Evolutionary conservation across 2,113 vertebrate genomes (phyloP), one percentile per base, ranked within the genome.

Genomic region (Paramormyrops kingsleyae): DNA sequence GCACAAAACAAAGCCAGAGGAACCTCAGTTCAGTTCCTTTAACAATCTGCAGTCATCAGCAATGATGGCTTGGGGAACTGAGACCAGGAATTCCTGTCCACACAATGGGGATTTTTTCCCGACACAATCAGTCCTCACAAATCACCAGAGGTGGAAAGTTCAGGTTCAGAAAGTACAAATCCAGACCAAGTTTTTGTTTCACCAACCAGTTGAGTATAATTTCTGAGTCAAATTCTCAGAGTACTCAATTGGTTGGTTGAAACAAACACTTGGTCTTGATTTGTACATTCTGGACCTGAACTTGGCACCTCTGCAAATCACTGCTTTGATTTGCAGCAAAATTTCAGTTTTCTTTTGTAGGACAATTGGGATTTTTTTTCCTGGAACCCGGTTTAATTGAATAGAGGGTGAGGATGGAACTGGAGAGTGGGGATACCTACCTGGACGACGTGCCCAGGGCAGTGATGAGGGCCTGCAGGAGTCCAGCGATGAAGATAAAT

Each of bases 361-460:
- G 74, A 80, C 5, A 42, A 42, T 80, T 35, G 13, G 74, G 35
- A 80, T 31, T 42, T 39, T 39, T 59, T 31, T 42, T 42, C 31
- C 31, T 80, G 62, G 62, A 31, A 83, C 77, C 5, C 12, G 5
- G 39, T 10, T 84, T 47, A 84, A 24, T 21, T 12, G 9, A 47
- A 84, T 47, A 12, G 44, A n/a, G 83, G 21, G 42, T 84, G 44
- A 39, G 42, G 19, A n/a, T 5, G 15, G 44, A 44, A 7, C 83
- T 47, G 83, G 83, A n/a, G 47, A 9, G 4, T 44, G 27, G 21
- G 5, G 35, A n/a, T 19, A 6, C 91, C 89, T 53, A 99, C 99
- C 99, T 99, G 92, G 99, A 99, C 39, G 99, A 99, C 0, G 99
- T 99, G 90, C 99, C 98, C 89, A 99, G 95, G 19, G 99, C 99